Evolutionary conservation across 1,140 invertebrate species (phyloP), one percentile per base, ranked within the genome.

Genomic region (Drosophila carrolli): DNA sequence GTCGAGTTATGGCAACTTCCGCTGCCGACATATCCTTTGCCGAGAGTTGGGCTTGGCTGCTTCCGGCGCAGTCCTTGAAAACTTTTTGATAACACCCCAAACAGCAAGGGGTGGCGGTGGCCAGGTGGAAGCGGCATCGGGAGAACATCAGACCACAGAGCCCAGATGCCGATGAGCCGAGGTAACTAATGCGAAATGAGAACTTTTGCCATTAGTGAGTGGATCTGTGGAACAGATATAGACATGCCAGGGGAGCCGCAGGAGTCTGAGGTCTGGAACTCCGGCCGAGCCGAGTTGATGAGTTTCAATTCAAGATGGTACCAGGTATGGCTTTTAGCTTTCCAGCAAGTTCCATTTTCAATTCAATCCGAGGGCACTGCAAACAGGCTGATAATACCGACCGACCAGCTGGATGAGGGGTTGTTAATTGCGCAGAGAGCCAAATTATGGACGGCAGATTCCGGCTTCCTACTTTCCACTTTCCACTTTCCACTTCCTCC

Each of bases 31-130:
- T 54, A 70, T 68, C 66, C 66, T 38, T 72, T 72, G 37, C 57
- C 19, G 9, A 37, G 37, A 44, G 32, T 9, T 2, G 43, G 37
- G 56, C 38, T 43, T 47, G 63, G n/a, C 51, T 54, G 66, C 75
- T 78, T 71, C 65, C 67, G 83, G 61, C 73, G 75, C 72, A 88
- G 84, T 88, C 79, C 83, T 88, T 83, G 84, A 89, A 88, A 88
- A 88, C 19, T 88, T 88, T 88, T 83, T 68, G 82, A 81, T 81
- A 85, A 81, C 74, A 63, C 60, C 77, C 73, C 46, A 81, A 81
- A 65, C 61, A 71, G 32, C 27, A 68, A 62, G 57, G 41, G 51
- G 57, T 44, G 27, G 27, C 10, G 14, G 37, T 7, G 8, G 8
- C 10, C 47, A 53, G 59, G 67, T 70, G 27, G 43, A 70, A 53